Conservation (phyloP, 2,888 invertebrate species). For the Candidula unifasciata region DNA sequence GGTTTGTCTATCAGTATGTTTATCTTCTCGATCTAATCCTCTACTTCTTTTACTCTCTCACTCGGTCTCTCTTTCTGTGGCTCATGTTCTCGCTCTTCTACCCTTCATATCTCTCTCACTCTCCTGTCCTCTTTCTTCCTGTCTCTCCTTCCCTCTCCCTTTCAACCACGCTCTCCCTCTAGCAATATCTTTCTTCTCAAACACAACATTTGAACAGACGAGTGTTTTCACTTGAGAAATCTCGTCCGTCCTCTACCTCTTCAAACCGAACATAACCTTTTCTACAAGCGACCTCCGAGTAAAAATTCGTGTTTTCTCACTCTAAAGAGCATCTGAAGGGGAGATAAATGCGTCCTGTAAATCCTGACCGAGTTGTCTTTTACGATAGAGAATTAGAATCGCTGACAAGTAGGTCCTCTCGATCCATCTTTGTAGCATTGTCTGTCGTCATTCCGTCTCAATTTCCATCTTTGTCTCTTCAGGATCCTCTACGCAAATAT, state of each 20-base stretch:
- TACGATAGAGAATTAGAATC: conserved; percentile 40
- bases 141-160: not conserved
- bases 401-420: conserved; percentile 40
- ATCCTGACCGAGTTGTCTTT: conserved; percentile 41
- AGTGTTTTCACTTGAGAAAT: not conserved
- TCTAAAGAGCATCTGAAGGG: conserved; percentile 40
- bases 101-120: not conserved
- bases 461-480: conserved; percentile 33
- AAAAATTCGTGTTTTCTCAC: conserved; percentile 44
- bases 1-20: too few species aligned
- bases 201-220: not conserved
- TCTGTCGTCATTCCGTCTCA: conserved; percentile 45
- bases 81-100: not conserved
- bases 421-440: conserved; percentile 45
- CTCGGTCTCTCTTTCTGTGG: not conserved
- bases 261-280: conserved; percentile 24
- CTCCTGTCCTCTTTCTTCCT: not conserved
- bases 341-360: conserved; percentile 38
- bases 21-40: not conserved
- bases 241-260: not conserved
- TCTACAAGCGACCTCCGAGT: conserved; percentile 24
- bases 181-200: not conserved
- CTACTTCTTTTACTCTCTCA: not conserved
- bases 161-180: not conserved
- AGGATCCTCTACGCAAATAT: conserved; percentile 37